Evolutionary conservation across 2,113 vertebrate genomes (phyloP), one percentile per base, ranked within the genome.

Genomic region (Grus americana): DNA sequence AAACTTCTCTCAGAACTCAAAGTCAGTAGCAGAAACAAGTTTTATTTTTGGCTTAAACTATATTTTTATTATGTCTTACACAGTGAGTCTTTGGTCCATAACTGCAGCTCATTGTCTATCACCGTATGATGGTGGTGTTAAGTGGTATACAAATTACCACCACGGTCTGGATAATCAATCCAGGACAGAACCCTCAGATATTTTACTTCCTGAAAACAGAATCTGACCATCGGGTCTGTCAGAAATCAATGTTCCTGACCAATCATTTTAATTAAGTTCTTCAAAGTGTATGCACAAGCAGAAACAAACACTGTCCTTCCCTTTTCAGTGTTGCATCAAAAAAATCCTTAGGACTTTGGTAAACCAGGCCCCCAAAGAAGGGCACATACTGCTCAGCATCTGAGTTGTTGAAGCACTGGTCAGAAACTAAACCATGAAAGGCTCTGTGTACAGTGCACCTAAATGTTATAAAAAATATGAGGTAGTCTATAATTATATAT

Each of bases 111-210:
- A 36, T 71, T 74, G 23, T n/a, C 50, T 75, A 8, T 49, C 24
- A 16, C 17, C 61, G 16, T n/a, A 27, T 34, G 30, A 54, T 9
- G 14, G 12, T 42, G 7, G 9, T 50, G 38, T 52, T 50, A 58
- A 70, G 16, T 87, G n/a, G 10, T 44, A 38, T 3, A 20, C 20
- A 68, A 79, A 68, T 22, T 29, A 38, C 12, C 5, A n/a, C 12
- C 1, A 0, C 0, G 0, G 9, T 75, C 34, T 75, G 23, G 44
- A 59, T 90, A 44, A 54, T 44, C 38, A 87, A 3, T 58, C 27
- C 50, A 70, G 32, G 9, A 75, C 24, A 79, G 38, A 70, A 71
- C 8, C 32, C 4, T 71, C 24, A 67, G 24, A 47, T 34, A 5
- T 62, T 81, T 88, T 85, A 44, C 14, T 61, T 71, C 42, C 59